Evolutionary conservation across 2,113 vertebrate species (phyloP).

Genomic region (Lipophrys pholis): DNA sequence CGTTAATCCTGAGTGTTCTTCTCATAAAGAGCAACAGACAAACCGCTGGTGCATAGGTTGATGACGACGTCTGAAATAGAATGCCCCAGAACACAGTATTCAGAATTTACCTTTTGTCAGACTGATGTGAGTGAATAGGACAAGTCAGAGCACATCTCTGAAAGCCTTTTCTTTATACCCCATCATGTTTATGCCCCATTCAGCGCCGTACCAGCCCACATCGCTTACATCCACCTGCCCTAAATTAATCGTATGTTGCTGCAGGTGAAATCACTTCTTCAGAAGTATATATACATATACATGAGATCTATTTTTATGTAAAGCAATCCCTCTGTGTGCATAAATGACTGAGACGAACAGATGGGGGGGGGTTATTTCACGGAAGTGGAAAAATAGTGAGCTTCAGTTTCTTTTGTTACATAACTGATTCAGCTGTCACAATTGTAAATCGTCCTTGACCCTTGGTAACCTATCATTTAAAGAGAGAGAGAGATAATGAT

Average conservation of each 20-base stretch:
- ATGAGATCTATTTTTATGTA: slow-evolving; percentile 13
- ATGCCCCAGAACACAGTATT: background rate
- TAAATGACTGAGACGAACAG: slow-evolving; percentile 3
- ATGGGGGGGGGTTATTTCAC: slow-evolving; percentile 24
- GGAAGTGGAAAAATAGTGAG: background rate
- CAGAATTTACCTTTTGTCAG: background rate
- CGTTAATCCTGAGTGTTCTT: background rate
- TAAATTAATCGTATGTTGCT: slow-evolving; percentile 5
- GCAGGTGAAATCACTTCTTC: background rate
- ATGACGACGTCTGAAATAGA: background rate
- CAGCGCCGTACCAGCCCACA: background rate
- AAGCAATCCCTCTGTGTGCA: background rate
- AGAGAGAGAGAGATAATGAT: background rate
- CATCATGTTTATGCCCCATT: slow-evolving; percentile 1
- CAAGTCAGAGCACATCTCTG: background rate
- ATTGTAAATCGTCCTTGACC: slow-evolving; percentile 8
- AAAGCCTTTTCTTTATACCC: background rate
- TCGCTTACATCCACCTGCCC: background rate
- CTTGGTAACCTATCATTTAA: background rate
- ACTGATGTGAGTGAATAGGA: background rate
- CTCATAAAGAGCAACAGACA: background rate
- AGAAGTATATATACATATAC: background rate
- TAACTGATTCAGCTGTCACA: slow-evolving; percentile 3
- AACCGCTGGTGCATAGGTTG: background rate
- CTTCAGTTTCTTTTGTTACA: background rate